Evolutionary conservation across 2,888 invertebrate species (phyloP).

Genomic region (Apocheima hispidaria): DNA sequence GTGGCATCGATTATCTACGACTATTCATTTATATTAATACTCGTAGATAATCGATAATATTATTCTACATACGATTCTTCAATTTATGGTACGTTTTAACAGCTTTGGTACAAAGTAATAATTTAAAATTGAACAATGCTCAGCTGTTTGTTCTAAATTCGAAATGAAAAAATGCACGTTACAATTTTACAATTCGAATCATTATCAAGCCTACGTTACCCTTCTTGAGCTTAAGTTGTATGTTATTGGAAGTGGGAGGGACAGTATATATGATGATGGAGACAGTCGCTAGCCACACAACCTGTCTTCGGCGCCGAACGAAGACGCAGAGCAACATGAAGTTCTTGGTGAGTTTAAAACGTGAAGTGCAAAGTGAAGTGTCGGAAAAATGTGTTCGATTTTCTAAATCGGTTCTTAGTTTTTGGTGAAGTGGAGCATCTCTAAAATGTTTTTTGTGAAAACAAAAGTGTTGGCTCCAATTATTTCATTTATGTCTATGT

Average conservation of each 20-base stretch:
- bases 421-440: slow-evolving; percentile 28
- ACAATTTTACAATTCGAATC: slow-evolving; percentile 51
- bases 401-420: slow-evolving; percentile 17
- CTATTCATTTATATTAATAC: too few relatives aligned
- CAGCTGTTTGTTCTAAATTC: slow-evolving; percentile 15
- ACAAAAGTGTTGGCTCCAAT: background rate
- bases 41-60: too few relatives aligned
- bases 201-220: slow-evolving; percentile 65
- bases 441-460: slow-evolving; percentile 12
- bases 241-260: slow-evolving; percentile 75
- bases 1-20: too few relatives aligned
- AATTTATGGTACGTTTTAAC: too few relatives aligned
- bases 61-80: too few relatives aligned
- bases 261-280: slow-evolving; percentile 73
- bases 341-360: slow-evolving; percentile 77
- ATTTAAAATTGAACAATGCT: background rate
- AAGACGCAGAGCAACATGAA: slow-evolving; percentile 83
- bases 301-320: slow-evolving; percentile 82
- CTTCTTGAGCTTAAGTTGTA: slow-evolving; percentile 51
- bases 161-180: slow-evolving; percentile 24
- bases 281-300: slow-evolving; percentile 68
- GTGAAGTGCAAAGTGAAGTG: slow-evolving; percentile 46
- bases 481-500: too few relatives aligned
- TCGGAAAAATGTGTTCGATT: slow-evolving; percentile 37
- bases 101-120: background rate